phyloP scores from a whole-genome alignment of 2,113 vertebrate genomes.

The Micronycteris hirsuta region DNA sequence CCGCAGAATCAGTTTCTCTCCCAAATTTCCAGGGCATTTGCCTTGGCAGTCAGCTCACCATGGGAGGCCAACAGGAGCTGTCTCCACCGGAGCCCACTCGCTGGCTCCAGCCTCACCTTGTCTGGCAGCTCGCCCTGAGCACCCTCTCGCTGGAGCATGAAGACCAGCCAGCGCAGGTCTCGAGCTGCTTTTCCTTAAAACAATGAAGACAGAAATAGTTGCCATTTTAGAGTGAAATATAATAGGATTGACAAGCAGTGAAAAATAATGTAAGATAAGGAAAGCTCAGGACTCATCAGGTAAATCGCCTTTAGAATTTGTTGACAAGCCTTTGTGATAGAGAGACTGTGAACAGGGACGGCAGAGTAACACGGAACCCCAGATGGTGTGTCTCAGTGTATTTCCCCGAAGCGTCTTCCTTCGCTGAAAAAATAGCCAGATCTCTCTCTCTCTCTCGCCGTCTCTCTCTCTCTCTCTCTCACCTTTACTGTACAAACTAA shows the following conservation, averaged over 20 bases:
- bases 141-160: not conserved
- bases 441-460: too few species aligned
- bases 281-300: not conserved
- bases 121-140: not conserved
- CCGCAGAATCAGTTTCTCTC: not conserved
- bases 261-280: not conserved
- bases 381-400: not conserved
- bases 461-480: too few species aligned
- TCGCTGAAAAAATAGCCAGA: not conserved
- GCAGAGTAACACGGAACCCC: not conserved
- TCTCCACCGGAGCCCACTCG: not conserved
- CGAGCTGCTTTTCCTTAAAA: not conserved
- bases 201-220: not conserved
- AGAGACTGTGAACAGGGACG: not conserved
- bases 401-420: not conserved
- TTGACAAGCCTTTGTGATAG: not conserved
- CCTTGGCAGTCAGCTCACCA: not conserved
- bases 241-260: not conserved
- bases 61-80: not conserved
- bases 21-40: not conserved
- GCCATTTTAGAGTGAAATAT: not conserved
- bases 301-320: not conserved
- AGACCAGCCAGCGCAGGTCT: not conserved
- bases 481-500: not conserved
- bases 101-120: not conserved